Percentiles rank a stretch among this genome's conserved stretches.
Conservation (phyloP, 2,797 vertebrate species). For the Pangasius sanitwongsei region DNA sequence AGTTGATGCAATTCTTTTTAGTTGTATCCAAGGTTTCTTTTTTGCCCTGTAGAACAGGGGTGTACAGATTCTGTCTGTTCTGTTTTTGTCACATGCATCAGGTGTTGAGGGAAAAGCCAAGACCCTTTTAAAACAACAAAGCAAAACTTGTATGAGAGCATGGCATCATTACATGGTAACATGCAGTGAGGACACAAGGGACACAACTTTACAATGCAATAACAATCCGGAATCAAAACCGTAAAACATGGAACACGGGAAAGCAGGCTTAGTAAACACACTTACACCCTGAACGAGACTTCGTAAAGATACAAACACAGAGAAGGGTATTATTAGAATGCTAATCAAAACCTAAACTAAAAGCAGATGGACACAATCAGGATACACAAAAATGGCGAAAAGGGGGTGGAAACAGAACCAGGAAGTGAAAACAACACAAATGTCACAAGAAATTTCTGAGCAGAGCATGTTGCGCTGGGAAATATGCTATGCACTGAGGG, state of each 20-base stretch:
- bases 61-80: neutral
- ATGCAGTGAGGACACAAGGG: neutral
- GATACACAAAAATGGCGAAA: neutral
- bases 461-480: neutral
- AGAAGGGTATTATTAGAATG: neutral
- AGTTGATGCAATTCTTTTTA: neutral
- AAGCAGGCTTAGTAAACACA: neutral
- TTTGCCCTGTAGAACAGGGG: neutral
- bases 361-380: neutral
- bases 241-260: neutral
- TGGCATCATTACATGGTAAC: neutral
- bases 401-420: neutral
- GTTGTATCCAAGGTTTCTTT: neutral
- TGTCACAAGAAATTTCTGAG: neutral
- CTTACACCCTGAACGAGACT: neutral
- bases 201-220: neutral
- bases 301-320: neutral
- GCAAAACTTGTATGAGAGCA: neutral
- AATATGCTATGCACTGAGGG: neutral
- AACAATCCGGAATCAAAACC: neutral
- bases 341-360: neutral
- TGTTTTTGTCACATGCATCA: neutral
- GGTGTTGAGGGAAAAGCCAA: too few relatives aligned
- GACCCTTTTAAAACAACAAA: neutral
- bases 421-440: neutral